Evolutionary conservation across 1,140 invertebrate genomes (phyloP).

Genomic region (Heterodera schachtii): DNA sequence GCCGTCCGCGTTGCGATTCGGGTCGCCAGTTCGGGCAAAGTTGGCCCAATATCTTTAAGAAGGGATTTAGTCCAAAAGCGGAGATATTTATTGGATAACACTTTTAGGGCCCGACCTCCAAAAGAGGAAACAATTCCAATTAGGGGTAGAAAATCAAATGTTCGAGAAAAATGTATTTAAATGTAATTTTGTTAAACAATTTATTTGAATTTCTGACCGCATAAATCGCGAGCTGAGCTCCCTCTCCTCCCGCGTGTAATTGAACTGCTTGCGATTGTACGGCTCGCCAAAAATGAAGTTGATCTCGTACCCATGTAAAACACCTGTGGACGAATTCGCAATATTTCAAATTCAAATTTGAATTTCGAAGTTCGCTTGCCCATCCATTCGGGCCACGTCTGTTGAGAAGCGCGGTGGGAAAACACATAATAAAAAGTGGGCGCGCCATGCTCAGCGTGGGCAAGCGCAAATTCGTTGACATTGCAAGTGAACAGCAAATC

Average conservation of each 20-base stretch:
- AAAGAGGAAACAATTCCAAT: constrained; percentile 7
- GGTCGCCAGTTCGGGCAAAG: constrained; percentile 91
- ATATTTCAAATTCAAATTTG: background rate
- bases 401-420: constrained; percentile 66
- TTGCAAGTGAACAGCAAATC: constrained; percentile 95
- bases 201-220: constrained; percentile 77
- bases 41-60: constrained; percentile 72
- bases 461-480: constrained; percentile 81
- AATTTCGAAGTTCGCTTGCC: constrained; percentile 72
- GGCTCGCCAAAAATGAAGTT: constrained; percentile 91
- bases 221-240: constrained; percentile 83
- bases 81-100: background rate
- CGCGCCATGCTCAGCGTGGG: constrained; percentile 61
- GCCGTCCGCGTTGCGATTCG: constrained; percentile 75
- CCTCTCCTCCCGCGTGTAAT: constrained; percentile 80
- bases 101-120: background rate
- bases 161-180: too few relatives aligned
- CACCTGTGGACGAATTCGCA: constrained; percentile 1
- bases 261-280: constrained; percentile 75
- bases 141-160: background rate
- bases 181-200: background rate
- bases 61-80: background rate
- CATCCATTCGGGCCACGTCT: constrained; percentile 91
- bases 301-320: constrained; percentile 85
- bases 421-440: constrained; percentile 70